Percentiles rank a stretch among this genome's conserved stretches.
These are phyloP conservation scores for Hemiprocne comata DNA, from an alignment of 2,113 vertebrate genomes.

Conservation along the genomic window DNA sequence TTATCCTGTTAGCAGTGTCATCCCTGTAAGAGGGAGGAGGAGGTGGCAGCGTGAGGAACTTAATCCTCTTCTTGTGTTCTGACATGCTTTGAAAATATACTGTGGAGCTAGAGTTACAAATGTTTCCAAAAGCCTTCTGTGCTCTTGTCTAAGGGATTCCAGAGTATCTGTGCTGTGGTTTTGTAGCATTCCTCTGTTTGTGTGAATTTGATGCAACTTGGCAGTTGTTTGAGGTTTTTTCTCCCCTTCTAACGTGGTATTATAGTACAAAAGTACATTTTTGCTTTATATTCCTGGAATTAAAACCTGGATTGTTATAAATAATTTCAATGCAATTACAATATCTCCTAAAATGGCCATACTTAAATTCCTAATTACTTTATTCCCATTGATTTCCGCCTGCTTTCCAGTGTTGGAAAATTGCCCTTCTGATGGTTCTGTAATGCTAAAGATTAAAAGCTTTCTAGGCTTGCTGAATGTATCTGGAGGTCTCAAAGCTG, in stretches of 20 bases:
- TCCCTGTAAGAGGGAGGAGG: background rate
- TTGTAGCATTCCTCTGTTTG: background rate
- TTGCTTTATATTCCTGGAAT: background rate
- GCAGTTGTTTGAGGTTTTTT: background rate
- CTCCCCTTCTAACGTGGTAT: background rate
- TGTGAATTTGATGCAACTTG: background rate
- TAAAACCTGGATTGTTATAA: background rate
- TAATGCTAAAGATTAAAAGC: background rate
- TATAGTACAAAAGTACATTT: background rate
- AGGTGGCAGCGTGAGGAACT: background rate
- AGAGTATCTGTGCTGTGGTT: background rate
- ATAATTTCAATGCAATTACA: background rate
- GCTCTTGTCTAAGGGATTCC: background rate
- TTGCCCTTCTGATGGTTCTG: background rate
- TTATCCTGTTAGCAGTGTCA: constrained; percentile 52
- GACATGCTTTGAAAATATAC: constrained; percentile 17
- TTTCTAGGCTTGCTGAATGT: background rate
- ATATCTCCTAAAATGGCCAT: background rate
- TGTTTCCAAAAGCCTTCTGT: background rate
- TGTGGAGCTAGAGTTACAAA: background rate
- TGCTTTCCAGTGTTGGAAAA: background rate
- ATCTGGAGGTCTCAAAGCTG: background rate
- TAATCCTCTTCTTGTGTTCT: constrained; percentile 46
- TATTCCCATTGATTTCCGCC: background rate
- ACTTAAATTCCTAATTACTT: background rate